Percentiles rank a stretch among this genome's conserved stretches.
Evolutionary conservation across 2,888 invertebrate species (phyloP).

Genomic region (Pasiphila rectangulata): DNA sequence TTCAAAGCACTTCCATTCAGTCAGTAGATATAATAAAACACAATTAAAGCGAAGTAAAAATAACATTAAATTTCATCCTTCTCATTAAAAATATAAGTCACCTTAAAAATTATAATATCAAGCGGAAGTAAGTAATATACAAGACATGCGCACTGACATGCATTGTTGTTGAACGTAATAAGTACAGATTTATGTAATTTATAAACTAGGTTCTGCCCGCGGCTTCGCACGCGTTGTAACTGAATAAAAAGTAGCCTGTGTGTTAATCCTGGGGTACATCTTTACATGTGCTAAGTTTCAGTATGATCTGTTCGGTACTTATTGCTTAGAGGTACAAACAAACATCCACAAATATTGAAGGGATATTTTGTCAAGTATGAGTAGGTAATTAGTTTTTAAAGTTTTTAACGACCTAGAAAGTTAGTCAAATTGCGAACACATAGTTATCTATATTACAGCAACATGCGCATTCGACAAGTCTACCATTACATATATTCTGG

Average conservation of each 20-base stretch:
- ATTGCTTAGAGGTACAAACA: no score
- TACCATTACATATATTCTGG: background rate
- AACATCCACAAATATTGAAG: no score
- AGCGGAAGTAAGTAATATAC: background rate
- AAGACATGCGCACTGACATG: background rate
- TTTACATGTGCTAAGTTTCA: no score
- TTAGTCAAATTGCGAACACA: background rate
- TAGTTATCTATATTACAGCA: slow-evolving; percentile 4
- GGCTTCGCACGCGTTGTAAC: no score
- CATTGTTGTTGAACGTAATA: background rate
- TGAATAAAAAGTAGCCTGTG: no score
- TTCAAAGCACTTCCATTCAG: background rate
- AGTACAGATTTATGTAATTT: background rate
- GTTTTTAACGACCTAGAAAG: background rate
- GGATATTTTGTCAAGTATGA: no score
- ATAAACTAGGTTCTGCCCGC: no score
- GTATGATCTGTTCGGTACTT: no score
- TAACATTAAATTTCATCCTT: background rate
- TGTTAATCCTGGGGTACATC: no score
- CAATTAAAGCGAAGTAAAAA: background rate
- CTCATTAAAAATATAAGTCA: background rate
- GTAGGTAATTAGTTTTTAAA: background rate
- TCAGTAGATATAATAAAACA: background rate
- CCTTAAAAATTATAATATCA: background rate
- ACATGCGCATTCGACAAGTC: slow-evolving; percentile 17